Evolutionary conservation across 2,113 vertebrate species (phyloP), one percentile per base, ranked within the genome.

Genomic region (Cervus canadensis): DNA sequence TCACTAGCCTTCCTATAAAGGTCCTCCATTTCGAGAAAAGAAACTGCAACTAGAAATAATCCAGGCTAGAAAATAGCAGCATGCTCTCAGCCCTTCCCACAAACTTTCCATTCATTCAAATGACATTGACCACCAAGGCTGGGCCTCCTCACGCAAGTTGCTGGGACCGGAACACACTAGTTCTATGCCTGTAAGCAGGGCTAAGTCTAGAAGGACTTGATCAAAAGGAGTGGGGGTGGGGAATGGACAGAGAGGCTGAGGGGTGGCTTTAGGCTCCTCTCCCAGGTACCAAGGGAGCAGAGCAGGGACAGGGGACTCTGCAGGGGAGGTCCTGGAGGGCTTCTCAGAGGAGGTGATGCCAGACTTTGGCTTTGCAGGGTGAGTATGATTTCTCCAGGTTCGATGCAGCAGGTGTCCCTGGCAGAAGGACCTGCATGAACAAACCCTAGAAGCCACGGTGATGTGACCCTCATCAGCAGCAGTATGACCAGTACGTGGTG

Each of bases 381-480:
- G 54, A 36, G n/a, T 7, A 1, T 2, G 40, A n/a, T 43, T 71
- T 45, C 16, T 56, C 74, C 26, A 36, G 10, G 10, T 60, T 33
- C 0, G n/a, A 40, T 2, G 43, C 50, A 87, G 36, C 74, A 14
- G 16, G 2, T 7, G 16, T 14, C 83, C 23, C 26, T 45, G 50
- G 43, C 1, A 6, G 43, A 11, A 50, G 36, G 56, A 23, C 7
- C 54, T 14, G 10, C 0, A 2, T 2, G 7, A 33, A 5, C 7
- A n/a, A 16, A n/a, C 2, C 11, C 59, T 48, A 12, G 89, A 54
- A 43, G 52, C 1, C 2, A 0, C 5, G 0, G 4, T 6, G 1
- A 0, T 16, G 3, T 2, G 19, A 4, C 25, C 5, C 28, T 19
- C 7, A 3, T 0, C 1, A 7, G 33, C 1, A 33, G 59, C 7